Evolutionary conservation across 2,888 invertebrate genomes (phyloP).

Genomic region (Acrobasis suavella): DNA sequence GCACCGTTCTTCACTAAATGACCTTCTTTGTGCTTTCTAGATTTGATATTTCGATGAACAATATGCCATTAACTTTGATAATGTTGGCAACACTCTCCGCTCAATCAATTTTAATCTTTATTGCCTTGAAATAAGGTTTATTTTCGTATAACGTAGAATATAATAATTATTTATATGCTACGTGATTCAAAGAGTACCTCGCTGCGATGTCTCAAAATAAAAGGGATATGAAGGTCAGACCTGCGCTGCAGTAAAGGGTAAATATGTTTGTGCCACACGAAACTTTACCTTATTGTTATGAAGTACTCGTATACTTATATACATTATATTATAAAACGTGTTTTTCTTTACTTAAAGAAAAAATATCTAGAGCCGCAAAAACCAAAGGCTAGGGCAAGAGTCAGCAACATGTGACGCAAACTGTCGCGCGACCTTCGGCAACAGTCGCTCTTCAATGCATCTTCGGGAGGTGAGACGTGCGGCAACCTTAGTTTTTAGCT

Average conservation of each 20-base stretch:
- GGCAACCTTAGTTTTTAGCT: too few relatives aligned
- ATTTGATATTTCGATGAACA: constrained; percentile 18
- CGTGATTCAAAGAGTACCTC: constrained; percentile 33
- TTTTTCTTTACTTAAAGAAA: too few relatives aligned
- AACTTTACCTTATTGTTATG: not conserved
- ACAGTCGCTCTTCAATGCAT: too few relatives aligned
- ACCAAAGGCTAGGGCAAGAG: too few relatives aligned
- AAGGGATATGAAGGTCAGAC: constrained; percentile 43
- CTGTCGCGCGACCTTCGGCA: too few relatives aligned
- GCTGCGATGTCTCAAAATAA: constrained; percentile 51
- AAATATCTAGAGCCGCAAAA: too few relatives aligned
- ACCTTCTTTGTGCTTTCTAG: constrained; percentile 4
- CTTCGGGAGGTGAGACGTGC: too few relatives aligned
- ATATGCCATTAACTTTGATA: constrained; percentile 14
- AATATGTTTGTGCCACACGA: not conserved
- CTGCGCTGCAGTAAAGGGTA: constrained; percentile 24
- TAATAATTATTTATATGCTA: constrained; percentile 16
- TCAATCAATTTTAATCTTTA: not conserved
- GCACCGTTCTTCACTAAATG: not conserved
- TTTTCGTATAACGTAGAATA: constrained; percentile 14
- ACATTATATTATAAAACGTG: not conserved
- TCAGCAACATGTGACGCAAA: too few relatives aligned
- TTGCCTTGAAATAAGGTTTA: not conserved
- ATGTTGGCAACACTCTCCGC: not conserved
- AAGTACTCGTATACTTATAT: not conserved